Conservation (phyloP, 2,888 invertebrate species). For the Pimpla rufipes region DNA sequence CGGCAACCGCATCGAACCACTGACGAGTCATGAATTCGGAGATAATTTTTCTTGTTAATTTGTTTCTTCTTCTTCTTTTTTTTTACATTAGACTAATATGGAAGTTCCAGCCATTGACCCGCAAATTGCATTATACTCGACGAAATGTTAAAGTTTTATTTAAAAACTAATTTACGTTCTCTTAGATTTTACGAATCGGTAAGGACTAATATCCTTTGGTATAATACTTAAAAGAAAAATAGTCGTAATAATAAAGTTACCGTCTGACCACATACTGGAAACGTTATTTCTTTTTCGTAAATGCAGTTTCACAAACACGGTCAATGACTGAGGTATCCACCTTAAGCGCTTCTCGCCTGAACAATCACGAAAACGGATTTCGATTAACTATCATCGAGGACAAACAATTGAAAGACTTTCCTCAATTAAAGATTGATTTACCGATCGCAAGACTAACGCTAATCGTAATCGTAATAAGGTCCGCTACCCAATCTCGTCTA, state of each 20-base stretch:
- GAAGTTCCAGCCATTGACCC: constrained; percentile 32
- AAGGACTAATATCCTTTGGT: constrained; percentile 35
- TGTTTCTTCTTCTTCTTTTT: background rate
- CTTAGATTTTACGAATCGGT: constrained; percentile 10
- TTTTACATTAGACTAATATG: constrained; percentile 2
- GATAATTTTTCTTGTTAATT: background rate
- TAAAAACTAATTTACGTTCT: constrained; percentile 10
- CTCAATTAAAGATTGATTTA: constrained; percentile 50
- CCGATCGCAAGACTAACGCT: constrained; percentile 60
- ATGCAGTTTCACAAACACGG: background rate
- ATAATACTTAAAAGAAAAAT: constrained; percentile 10
- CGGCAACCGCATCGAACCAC: constrained; percentile 36
- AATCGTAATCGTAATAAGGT: constrained; percentile 56
- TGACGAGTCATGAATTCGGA: constrained; percentile 22
- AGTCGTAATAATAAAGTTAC: constrained; percentile 17
- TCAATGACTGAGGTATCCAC: constrained; percentile 12
- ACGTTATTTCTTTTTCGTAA: background rate
- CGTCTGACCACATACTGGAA: constrained; percentile 10
- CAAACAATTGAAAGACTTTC: constrained; percentile 62
- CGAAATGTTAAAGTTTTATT: constrained; percentile 14
- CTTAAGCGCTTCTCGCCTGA: constrained; percentile 24
- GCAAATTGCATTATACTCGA: constrained; percentile 5
- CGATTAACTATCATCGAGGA: constrained; percentile 37
- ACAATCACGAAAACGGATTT: constrained; percentile 24
- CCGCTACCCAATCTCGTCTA: constrained; percentile 60